Base-by-base conservation (phyloP, 2,888 invertebrate genomes). In the Luperina testacea region DNA sequence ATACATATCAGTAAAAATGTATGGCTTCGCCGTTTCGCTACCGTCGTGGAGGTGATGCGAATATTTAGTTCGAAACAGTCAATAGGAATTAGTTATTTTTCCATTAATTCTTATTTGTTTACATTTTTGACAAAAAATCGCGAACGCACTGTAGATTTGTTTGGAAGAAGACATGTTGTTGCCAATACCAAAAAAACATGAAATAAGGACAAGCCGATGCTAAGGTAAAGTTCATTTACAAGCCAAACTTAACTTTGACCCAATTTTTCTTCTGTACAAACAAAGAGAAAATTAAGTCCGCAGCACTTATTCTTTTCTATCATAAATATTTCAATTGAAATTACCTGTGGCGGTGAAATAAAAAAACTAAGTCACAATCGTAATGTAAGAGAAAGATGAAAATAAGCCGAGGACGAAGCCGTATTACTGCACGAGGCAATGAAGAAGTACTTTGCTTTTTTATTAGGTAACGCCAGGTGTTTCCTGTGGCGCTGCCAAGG, bases 331-430 rank as follows among this genome's bases (percentile, higher is more conserved):
- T 69, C 27, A 38, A 75, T 71, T 64, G 72, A 75, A 69, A 75
- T 78, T 74, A 71, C 74, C 61, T 72, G 51, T 13, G 51, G 5
- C 15, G 1, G 38, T 15, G 38, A 20, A 68, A 63, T 74, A 64
- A 45, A 13, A 63, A 73, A 67, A 76, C 68, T 51, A 69, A 70
- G 61, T 69, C 38, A 15, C 45, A n/a, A 57, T 61, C 32, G 42
- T 61, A 71, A 79, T 71, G 67, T 57, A 61, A 79, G 38, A 73
- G 63, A 73, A 82, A 68, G 32, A 69, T 51, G 51, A 71, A 69
- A 75, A 73, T 68, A 77, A 72, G 27, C 20, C 63, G 11, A 42
- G n/a, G 1, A 72, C 13, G 71, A 70, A 65, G 51, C 38, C 38
- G 24, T 72, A 79, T 48, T 69, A 53, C 72, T 68, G 57, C 51